Conservation (phyloP, 2,113 vertebrate genomes). For the Xyrauchen texanus region DNA sequence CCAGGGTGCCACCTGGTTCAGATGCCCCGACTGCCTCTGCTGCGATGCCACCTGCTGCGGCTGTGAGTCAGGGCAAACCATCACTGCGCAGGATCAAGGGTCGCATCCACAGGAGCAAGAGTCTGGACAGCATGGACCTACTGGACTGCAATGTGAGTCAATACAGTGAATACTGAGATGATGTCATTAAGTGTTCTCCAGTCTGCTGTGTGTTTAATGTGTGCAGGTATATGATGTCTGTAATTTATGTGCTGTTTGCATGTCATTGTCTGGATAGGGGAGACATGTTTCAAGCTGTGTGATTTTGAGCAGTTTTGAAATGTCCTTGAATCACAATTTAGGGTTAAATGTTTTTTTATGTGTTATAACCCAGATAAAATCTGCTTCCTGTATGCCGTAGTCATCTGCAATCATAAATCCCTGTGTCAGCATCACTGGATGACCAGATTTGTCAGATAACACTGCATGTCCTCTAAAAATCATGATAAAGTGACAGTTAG, state of each 20-base stretch:
- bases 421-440: neutral
- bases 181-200: no score
- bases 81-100: slow-evolving; percentile 95
- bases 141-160: slow-evolving; percentile 90
- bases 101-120: slow-evolving; percentile 93
- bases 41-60: slow-evolving; percentile 70
- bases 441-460: slow-evolving; percentile 7
- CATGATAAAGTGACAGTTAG: no score
- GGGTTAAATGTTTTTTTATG: neutral
- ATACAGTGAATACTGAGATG: neutral
- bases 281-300: no score
- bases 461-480: neutral
- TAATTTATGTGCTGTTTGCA: no score
- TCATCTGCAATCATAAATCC: neutral
- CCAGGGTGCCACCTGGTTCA: slow-evolving; percentile 82
- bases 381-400: neutral
- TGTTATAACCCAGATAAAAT: neutral
- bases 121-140: slow-evolving; percentile 92
- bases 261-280: no score
- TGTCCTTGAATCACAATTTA: no score
- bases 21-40: slow-evolving; percentile 81
- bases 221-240: no score
- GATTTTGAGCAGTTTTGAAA: no score
- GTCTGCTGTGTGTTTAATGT: no score
- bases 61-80: slow-evolving; percentile 89